A percentile compares a stretch with the other conserved stretches of the same genome.
phyloP scores from a whole-genome alignment of 2,888 invertebrate species.

The Diplazon laetatorius region DNA sequence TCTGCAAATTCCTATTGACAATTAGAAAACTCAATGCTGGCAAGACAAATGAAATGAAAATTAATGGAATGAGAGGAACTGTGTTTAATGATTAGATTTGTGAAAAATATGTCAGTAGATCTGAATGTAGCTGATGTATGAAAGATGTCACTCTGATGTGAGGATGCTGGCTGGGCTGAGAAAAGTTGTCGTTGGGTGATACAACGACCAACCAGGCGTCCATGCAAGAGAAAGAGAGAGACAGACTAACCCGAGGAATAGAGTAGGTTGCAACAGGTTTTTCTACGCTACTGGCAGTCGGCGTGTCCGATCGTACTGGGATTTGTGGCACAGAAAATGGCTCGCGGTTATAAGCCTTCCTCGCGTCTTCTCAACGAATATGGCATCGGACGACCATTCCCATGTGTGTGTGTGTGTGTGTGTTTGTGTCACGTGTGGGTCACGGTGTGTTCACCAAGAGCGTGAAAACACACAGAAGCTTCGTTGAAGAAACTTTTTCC shows the following conservation, averaged over 20 bases:
- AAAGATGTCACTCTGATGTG: not conserved
- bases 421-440: conserved; percentile 14
- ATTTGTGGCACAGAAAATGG: conserved; percentile 27
- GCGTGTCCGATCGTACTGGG: not conserved
- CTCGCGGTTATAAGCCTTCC: not conserved
- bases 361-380: conserved; percentile 38
- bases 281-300: conserved; percentile 17
- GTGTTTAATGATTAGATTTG: too few relatives aligned
- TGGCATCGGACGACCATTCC: conserved; percentile 23
- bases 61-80: too few relatives aligned
- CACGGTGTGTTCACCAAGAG: not conserved
- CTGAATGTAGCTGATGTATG: too few relatives aligned
- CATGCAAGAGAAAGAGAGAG: not conserved
- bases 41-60: too few relatives aligned
- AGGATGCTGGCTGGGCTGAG: not conserved
- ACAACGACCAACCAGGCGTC: not conserved
- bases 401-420: too few relatives aligned
- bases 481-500: conserved; percentile 23
- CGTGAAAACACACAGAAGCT: conserved; percentile 31
- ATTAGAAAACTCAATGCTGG: too few relatives aligned
- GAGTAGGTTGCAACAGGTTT: conserved; percentile 44
- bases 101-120: too few relatives aligned
- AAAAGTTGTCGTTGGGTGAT: conserved; percentile 11
- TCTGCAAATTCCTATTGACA: too few relatives aligned
- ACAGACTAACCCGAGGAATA: conserved; percentile 12